Percentiles rank a stretch among this genome's conserved stretches.
These are phyloP conservation scores for Halictus rubicundus DNA, from an alignment of 1,140 invertebrate species.

Conservation along the genomic window DNA sequence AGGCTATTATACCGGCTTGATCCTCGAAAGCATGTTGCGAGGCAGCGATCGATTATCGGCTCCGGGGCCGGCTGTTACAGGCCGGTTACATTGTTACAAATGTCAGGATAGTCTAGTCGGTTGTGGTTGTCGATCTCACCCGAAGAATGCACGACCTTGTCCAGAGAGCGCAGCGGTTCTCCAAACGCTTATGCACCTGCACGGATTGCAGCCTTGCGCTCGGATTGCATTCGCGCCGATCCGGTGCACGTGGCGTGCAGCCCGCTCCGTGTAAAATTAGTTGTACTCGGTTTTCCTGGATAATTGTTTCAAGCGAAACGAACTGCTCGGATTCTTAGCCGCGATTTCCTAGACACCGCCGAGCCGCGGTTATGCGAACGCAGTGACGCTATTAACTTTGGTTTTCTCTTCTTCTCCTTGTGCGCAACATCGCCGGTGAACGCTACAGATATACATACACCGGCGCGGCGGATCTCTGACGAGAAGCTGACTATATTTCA, in stretches of 20 bases:
- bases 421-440: neutral
- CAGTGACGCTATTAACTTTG: too few relatives aligned
- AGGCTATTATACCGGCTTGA: neutral
- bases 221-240: too few relatives aligned
- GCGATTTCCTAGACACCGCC: neutral
- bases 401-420: too few relatives aligned
- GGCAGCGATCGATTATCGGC: neutral
- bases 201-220: too few relatives aligned
- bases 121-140: neutral
- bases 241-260: neutral
- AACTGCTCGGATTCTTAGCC: neutral
- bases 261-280: neutral
- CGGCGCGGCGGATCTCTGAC: neutral
- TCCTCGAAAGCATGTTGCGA: neutral
- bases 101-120: neutral
- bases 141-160: conserved; percentile 9
- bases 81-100: conserved; percentile 16
- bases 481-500: neutral
- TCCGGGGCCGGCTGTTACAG: neutral
- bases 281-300: neutral
- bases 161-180: neutral
- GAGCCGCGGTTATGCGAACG: too few relatives aligned
- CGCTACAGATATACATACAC: neutral
- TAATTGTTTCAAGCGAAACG: conserved; percentile 18
- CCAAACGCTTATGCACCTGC: neutral